These are phyloP conservation scores for Ceratina calcarata DNA, from an alignment of 1,140 invertebrate genomes.

Conservation along the genomic window DNA sequence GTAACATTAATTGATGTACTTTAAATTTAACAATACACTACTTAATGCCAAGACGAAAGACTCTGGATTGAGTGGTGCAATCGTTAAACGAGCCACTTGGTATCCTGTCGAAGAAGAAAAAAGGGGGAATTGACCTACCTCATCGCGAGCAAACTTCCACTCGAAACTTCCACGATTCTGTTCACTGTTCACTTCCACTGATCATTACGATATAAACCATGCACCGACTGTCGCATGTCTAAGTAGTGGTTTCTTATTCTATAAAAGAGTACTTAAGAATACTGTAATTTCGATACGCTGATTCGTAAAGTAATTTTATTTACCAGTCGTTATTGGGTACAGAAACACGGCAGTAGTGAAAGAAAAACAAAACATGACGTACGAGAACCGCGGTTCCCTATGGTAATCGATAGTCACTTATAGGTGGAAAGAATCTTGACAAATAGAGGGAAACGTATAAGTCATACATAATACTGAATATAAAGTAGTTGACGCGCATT, in stretches of 20 bases:
- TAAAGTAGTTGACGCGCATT: neutral
- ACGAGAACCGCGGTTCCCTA: constrained; percentile 27
- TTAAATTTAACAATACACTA: constrained; percentile 42
- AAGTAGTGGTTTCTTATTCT: neutral
- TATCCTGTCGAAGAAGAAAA: constrained; percentile 30
- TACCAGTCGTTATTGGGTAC: neutral
- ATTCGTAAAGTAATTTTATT: neutral
- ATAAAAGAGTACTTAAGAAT: neutral
- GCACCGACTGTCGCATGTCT: constrained; percentile 7
- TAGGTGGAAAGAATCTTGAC: constrained; percentile 1
- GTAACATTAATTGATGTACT: constrained; percentile 46
- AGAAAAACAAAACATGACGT: constrained; percentile 32
- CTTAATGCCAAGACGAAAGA: constrained; percentile 50
- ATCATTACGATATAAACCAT: neutral
- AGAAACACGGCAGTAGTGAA: neutral
- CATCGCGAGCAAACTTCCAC: constrained; percentile 33
- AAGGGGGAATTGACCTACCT: constrained; percentile 56
- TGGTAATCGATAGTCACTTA: constrained; percentile 43
- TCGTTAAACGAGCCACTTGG: constrained; percentile 53
- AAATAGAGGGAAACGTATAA: neutral
- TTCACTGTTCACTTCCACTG: too few species aligned
- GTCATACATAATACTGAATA: neutral
- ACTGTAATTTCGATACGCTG: neutral
- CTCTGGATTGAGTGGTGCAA: constrained; percentile 52
- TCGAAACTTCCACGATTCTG: constrained; percentile 15